These are phyloP conservation scores for Gymnocypris eckloni DNA, from an alignment of 2,797 vertebrate genomes.

Conservation along the genomic window DNA sequence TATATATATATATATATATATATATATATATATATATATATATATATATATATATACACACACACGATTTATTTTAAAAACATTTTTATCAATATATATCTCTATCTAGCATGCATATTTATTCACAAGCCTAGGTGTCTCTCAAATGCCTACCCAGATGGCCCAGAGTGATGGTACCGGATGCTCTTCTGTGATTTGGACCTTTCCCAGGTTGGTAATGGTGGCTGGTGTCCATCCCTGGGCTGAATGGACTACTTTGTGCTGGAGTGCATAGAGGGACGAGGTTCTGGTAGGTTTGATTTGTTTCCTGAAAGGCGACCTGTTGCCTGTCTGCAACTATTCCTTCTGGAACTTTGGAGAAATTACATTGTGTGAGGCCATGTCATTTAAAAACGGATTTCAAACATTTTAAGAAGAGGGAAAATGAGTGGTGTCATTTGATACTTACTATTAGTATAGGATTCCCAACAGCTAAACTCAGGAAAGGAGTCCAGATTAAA, in stretches of 20 bases:
- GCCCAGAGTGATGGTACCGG: slow-evolving; percentile 29
- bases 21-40: not conserved
- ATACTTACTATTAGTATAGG: slow-evolving; percentile 75
- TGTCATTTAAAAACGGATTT: not conserved
- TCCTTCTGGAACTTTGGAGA: slow-evolving; percentile 61
- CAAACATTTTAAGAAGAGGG: not conserved
- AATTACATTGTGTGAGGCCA: not conserved
- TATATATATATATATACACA: not conserved
- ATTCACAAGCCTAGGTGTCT: not conserved
- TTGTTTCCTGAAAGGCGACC: slow-evolving; percentile 72
- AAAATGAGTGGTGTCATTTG: not conserved
- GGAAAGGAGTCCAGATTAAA: slow-evolving; percentile 78
- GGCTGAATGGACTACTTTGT: slow-evolving; percentile 72
- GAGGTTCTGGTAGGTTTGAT: slow-evolving; percentile 78
- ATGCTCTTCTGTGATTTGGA: slow-evolving; percentile 35
- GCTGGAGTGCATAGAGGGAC: slow-evolving; percentile 60
- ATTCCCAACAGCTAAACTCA: slow-evolving; percentile 78
- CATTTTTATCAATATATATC: too few species aligned
- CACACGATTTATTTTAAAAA: too few species aligned
- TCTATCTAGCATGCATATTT: not conserved
- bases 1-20: not conserved
- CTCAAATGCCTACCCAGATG: slow-evolving; percentile 14
- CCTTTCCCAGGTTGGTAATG: slow-evolving; percentile 68
- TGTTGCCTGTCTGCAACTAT: slow-evolving; percentile 69
- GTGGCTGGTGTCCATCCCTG: slow-evolving; percentile 67